These are phyloP conservation scores for Actinia equina DNA, from an alignment of 64 coral and sea anemone genomes.

Conservation along the genomic window DNA sequence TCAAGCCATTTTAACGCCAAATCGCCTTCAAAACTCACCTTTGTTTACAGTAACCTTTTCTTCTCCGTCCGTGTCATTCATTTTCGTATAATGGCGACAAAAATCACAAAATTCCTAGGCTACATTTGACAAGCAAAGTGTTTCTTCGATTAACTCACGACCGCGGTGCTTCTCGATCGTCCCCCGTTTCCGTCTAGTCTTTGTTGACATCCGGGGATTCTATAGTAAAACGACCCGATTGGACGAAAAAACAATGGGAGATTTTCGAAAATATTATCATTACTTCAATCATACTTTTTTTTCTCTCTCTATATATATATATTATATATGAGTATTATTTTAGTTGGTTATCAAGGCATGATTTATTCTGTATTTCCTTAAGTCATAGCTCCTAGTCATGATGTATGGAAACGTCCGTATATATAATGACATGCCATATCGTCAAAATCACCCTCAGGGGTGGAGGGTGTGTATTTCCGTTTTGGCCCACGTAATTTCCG, in stretches of 20 bases:
- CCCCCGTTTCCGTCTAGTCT: constrained; percentile 16
- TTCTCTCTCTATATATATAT: not conserved
- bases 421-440: not conserved
- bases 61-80: not conserved
- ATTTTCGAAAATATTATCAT: not conserved
- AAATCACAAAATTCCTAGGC: constrained; percentile 11
- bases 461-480: constrained; percentile 6
- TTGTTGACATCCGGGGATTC: constrained; percentile 27
- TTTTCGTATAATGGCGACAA: not conserved
- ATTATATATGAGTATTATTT: not conserved
- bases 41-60: constrained; percentile 7
- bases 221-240: constrained; percentile 3
- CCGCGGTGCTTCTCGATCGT: not conserved
- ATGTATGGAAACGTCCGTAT: not conserved
- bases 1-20: not conserved
- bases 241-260: not conserved
- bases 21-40: not conserved
- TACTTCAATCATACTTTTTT: not conserved
- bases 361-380: not conserved
- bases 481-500: not conserved
- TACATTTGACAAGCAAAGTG: constrained; percentile 18
- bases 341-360: not conserved
- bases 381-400: not conserved
- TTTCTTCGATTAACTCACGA: constrained; percentile 15
- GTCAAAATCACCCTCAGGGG: not conserved